phyloP scores from a whole-genome alignment of 2,113 vertebrate genomes.

The Siphamia tubifer region DNA sequence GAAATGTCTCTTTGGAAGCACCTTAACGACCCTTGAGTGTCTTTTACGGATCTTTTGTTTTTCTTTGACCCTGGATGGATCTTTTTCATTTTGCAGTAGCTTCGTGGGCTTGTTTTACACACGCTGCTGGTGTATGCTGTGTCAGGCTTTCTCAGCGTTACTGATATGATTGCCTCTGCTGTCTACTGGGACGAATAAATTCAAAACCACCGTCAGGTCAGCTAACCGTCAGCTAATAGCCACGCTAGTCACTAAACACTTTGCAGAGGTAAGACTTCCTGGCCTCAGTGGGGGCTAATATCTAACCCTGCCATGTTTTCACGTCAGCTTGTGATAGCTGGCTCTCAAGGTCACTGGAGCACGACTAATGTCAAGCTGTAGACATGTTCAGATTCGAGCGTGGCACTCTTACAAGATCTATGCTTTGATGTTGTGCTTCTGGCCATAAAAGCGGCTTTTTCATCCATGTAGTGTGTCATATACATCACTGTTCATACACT shows the following conservation, averaged over 20 bases:
- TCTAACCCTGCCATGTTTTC: slow-evolving; percentile 38
- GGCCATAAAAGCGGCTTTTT: not conserved
- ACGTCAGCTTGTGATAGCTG: slow-evolving; percentile 1
- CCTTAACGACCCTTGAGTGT: no score
- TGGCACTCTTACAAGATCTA: not conserved
- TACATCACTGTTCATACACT: not conserved
- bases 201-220: slow-evolving; percentile 59
- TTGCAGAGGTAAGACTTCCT: slow-evolving; percentile 37
- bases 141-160: slow-evolving; percentile 61
- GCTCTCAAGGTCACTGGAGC: slow-evolving; percentile 28
- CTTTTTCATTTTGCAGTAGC: slow-evolving; percentile 35
- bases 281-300: slow-evolving; percentile 17
- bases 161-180: slow-evolving; percentile 58
- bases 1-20: no score
- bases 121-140: slow-evolving; percentile 42
- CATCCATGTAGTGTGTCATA: not conserved
- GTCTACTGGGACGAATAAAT: slow-evolving; percentile 50
- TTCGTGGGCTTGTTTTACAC: slow-evolving; percentile 64
- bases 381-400: not conserved
- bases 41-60: not conserved
- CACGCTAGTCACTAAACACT: slow-evolving; percentile 27
- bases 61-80: not conserved
- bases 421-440: not conserved
- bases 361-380: slow-evolving; percentile 5
- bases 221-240: slow-evolving; percentile 59